Evolutionary conservation across 2,113 vertebrate species (phyloP).

Genomic region (Leucosticte australis): DNA sequence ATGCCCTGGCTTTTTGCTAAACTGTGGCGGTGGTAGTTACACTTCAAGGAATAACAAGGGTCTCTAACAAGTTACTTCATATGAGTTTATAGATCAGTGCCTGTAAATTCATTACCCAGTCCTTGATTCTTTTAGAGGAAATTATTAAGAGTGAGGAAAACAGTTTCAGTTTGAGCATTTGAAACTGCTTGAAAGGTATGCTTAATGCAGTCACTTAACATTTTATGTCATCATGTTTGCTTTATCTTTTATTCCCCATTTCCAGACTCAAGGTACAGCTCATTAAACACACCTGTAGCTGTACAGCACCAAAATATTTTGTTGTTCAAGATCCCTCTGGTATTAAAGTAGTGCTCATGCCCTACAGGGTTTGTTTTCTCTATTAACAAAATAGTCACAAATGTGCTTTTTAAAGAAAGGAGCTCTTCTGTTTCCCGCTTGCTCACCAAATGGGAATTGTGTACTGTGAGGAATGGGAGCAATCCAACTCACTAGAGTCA

Average conservation of each 20-base stretch:
- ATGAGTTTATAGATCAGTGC: neutral
- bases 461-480: neutral
- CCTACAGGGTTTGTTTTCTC: neutral
- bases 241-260: neutral
- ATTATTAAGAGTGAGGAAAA: neutral
- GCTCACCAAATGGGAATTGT: neutral
- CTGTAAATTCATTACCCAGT: neutral
- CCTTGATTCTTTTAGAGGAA: neutral
- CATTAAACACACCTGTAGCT: neutral
- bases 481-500: neutral
- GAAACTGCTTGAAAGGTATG: neutral
- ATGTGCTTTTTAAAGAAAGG: neutral
- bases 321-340: neutral
- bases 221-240: neutral
- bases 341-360: neutral
- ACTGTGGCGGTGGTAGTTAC: neutral
- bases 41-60: neutral
- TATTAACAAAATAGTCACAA: neutral
- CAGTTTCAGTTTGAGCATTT: neutral
- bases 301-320: neutral
- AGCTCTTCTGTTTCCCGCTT: neutral
- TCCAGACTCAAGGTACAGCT: neutral
- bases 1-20: neutral
- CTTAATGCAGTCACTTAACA: neutral
- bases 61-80: neutral